A percentile compares a stretch with the other conserved stretches of the same genome.
Conservation (phyloP, 2,797 vertebrate genomes). For the Phataginus tetradactyla region DNA sequence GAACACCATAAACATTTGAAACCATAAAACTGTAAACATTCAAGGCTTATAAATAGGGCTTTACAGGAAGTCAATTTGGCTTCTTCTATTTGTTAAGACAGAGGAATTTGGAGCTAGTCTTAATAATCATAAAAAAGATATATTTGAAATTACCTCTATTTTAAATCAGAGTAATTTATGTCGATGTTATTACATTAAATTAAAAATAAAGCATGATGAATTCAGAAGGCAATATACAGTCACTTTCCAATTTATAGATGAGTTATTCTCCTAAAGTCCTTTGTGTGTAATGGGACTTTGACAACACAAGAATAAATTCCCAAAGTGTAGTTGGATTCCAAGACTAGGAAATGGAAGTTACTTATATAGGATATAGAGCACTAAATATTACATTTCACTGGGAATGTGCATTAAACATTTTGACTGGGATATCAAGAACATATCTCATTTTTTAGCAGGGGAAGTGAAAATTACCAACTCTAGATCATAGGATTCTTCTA, state of each 20-base stretch:
- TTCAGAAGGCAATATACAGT: neutral
- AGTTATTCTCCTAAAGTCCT: constrained; percentile 10
- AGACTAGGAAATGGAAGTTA: neutral
- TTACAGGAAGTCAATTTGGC: constrained; percentile 34
- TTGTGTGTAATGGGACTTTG: neutral
- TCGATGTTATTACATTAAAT: constrained; percentile 42
- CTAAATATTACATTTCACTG: neutral
- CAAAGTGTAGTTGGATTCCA: neutral
- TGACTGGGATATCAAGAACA: neutral
- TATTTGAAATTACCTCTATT: constrained; percentile 48
- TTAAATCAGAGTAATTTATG: constrained; percentile 54
- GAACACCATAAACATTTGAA: constrained; percentile 54
- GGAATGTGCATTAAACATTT: neutral
- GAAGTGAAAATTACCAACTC: neutral
- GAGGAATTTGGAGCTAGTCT: neutral
- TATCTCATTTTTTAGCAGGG: neutral
- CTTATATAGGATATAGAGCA: neutral
- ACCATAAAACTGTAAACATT: constrained; percentile 55
- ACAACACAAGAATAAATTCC: neutral
- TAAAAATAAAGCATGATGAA: constrained; percentile 28
- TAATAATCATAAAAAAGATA: constrained; percentile 47
- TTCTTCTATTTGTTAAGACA: constrained; percentile 11
- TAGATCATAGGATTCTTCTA: neutral
- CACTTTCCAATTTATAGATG: neutral
- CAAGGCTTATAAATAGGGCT: constrained; percentile 48